Evolutionary conservation across 2,113 vertebrate species (phyloP).

Genomic region (Aspiorhynchus laticeps): DNA sequence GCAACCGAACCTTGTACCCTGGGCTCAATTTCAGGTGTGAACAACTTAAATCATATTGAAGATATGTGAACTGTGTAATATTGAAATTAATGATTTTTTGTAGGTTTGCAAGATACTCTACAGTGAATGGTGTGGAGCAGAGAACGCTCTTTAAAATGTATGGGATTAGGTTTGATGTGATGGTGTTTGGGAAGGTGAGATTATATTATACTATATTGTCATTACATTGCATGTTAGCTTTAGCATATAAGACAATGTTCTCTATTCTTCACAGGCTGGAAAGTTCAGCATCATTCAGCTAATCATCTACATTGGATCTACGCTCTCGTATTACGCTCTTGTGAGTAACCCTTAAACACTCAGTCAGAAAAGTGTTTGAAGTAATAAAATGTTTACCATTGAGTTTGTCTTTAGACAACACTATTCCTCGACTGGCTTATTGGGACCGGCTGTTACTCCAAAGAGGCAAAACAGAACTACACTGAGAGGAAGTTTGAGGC

Average conservation of each 20-base stretch:
- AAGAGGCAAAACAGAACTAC: slow-evolving; percentile 71
- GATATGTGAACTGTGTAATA: not conserved
- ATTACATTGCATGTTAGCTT: not conserved
- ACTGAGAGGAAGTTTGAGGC: slow-evolving; percentile 78
- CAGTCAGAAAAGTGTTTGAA: not conserved
- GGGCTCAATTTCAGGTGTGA: slow-evolving; percentile 83
- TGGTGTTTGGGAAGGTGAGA: slow-evolving; percentile 84
- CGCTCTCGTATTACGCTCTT: slow-evolving; percentile 84
- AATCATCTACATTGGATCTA: slow-evolving; percentile 81
- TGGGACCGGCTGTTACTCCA: slow-evolving; percentile 67
- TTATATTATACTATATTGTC: not conserved
- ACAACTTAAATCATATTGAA: not conserved
- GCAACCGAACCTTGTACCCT: slow-evolving; percentile 77
- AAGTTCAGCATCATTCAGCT: slow-evolving; percentile 79
- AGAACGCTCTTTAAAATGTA: slow-evolving; percentile 84
- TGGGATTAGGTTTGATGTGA: slow-evolving; percentile 86
- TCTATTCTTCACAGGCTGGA: slow-evolving; percentile 75
- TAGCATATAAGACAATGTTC: not conserved
- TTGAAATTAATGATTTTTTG: not conserved
- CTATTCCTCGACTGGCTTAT: slow-evolving; percentile 78
- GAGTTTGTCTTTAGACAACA: slow-evolving; percentile 70
- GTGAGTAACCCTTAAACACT: slow-evolving; percentile 68
- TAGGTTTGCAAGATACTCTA: slow-evolving; percentile 82
- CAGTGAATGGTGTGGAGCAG: slow-evolving; percentile 69
- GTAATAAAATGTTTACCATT: not conserved